These are phyloP conservation scores for Busseola fusca DNA, from an alignment of 2,888 invertebrate genomes.

Conservation along the genomic window DNA sequence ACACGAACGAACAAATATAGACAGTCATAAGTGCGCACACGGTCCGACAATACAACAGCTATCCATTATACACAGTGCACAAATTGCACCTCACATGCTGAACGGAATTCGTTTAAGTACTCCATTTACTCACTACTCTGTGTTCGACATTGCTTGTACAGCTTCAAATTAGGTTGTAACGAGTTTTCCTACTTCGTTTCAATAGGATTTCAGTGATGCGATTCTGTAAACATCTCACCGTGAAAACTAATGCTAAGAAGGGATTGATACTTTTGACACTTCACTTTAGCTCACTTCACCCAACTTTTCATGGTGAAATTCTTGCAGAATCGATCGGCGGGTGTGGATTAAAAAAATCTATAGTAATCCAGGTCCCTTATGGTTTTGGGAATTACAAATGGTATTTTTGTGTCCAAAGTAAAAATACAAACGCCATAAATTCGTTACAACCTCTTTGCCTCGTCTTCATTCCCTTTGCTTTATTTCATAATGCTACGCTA, in stretches of 20 bases:
- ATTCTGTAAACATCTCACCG: too few relatives aligned
- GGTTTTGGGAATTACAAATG: not conserved
- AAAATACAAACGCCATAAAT: not conserved
- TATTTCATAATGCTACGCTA: conserved; percentile 8
- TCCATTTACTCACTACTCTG: conserved; percentile 50
- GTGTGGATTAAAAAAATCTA: not conserved
- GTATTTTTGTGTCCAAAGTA: not conserved
- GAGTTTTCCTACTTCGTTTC: conserved; percentile 3
- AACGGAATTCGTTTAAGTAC: conserved; percentile 9
- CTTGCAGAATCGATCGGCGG: too few relatives aligned
- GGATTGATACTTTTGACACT: too few relatives aligned
- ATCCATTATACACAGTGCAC: too few relatives aligned
- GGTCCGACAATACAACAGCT: not conserved
- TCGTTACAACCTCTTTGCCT: conserved; percentile 40
- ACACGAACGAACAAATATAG: too few relatives aligned
- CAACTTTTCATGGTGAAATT: too few relatives aligned
- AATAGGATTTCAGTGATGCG: too few relatives aligned
- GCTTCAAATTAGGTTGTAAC: conserved; percentile 52
- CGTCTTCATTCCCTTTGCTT: conserved; percentile 32
- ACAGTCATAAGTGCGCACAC: conserved; percentile 10
- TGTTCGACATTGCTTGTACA: conserved; percentile 55
- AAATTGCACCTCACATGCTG: not conserved
- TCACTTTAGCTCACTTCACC: too few relatives aligned
- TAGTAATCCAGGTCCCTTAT: not conserved
- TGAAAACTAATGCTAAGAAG: too few relatives aligned